A percentile compares a stretch with the other conserved stretches of the same genome.
Conservation (phyloP, 2,113 vertebrate genomes). For the human region GRCh38 chrX:35712001-35712500, state of each 20-base stretch:
- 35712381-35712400: not conserved
- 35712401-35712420: not conserved
- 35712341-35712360: not conserved
- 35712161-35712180: not conserved
- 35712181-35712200: not conserved
- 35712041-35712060: not conserved
- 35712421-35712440: not conserved
- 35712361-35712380: not conserved
- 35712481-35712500: not conserved
- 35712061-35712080: not conserved
- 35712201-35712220: not conserved
- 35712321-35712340: not conserved
- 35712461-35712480: not conserved
- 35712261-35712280: not conserved
- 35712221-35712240: not conserved
- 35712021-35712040: not conserved
- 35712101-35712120: not conserved
- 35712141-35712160: conserved; percentile 1
- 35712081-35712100: not conserved
- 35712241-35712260: not conserved
- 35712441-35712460: not conserved
- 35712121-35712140: not conserved
- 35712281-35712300: not conserved
- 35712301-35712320: not conserved
- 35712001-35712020: not conserved